These are phyloP conservation scores for Peromyscus eremicus DNA, from an alignment of 2,797 vertebrate genomes.

Conservation along the genomic window DNA sequence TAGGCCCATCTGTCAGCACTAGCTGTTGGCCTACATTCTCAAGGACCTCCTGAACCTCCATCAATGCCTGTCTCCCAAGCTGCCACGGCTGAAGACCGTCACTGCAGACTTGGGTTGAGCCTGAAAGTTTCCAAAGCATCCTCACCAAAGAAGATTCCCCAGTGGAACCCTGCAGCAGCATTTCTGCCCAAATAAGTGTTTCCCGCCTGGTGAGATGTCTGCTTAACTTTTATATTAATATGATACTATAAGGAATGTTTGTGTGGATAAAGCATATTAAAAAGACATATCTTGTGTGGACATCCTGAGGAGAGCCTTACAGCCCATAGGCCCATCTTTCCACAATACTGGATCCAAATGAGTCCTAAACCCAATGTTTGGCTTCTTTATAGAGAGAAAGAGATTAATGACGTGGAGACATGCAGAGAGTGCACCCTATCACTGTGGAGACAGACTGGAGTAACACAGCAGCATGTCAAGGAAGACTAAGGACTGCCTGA, in stretches of 20 bases:
- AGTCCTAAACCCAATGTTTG: not conserved
- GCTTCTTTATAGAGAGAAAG: not conserved
- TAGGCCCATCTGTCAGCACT: not conserved
- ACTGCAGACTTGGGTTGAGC: not conserved
- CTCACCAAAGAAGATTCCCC: not conserved
- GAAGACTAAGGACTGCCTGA: not conserved
- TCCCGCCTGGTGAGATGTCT: not conserved
- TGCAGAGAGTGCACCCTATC: not conserved
- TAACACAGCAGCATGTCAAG: not conserved
- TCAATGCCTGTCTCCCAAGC: not conserved
- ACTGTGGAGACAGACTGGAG: not conserved
- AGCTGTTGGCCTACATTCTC: not conserved
- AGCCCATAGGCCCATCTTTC: not conserved
- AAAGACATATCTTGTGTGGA: not conserved
- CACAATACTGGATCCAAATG: not conserved
- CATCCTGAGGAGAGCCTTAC: not conserved
- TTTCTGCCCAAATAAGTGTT: not conserved
- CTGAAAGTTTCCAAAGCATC: not conserved
- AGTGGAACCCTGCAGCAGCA: not conserved
- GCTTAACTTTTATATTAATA: not conserved
- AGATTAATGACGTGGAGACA: not conserved
- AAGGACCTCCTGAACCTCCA: not conserved
- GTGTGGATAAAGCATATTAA: not conserved
- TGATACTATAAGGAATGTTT: not conserved
- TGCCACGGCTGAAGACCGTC: not conserved